Evolutionary conservation across 2,888 invertebrate genomes (phyloP), one percentile per base, ranked within the genome.

Genomic region (Eulithis prunata): DNA sequence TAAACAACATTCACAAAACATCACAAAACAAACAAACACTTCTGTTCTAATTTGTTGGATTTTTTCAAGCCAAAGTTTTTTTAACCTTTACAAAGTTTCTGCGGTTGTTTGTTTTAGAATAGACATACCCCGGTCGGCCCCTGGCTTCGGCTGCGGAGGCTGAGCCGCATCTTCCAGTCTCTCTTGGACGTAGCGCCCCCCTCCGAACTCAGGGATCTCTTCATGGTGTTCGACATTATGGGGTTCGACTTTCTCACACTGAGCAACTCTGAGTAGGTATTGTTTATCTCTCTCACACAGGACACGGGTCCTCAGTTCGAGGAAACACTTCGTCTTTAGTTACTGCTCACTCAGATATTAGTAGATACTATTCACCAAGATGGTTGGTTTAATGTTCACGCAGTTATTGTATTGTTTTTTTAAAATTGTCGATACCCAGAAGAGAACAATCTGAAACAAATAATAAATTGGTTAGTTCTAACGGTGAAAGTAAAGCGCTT

Each of bases 151-250:
- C 95, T 96, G 70, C 96, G 94, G 58, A 96, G 92, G 72, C 96
- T 96, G 72, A 96, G 94, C 71, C 96, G 91, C 88, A 95, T 95
- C 85, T 95, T 95, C 96, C 96, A 96, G 78, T 96, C 96, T 64
- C 95, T 93, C 74, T 81, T 89, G 75, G 95, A 93, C 74, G 95
- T 91, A 5, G 88, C 81, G 13, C 87, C 89, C 12, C 91, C 91
- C 78, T 96, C 96, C 66, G 95, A 94, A 75, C 95, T 96, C 78
- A 95, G 93, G 47, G 95, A 95, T 55, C 95, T 93, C 81, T 95
- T 94, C 89, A 95, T 95, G 3, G 94, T 94, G 73, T 83, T 78
- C 73, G 92, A 88, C 90, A 91, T 91, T 10, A 21, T 78, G 21
- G 21, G 21, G 21, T 21, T 21, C 21, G 21, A 67, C 67, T 49